Percentiles rank a stretch among this genome's conserved stretches.
These are phyloP conservation scores for Machimus rusticus DNA, from an alignment of 2,888 invertebrate genomes.

Conservation along the genomic window DNA sequence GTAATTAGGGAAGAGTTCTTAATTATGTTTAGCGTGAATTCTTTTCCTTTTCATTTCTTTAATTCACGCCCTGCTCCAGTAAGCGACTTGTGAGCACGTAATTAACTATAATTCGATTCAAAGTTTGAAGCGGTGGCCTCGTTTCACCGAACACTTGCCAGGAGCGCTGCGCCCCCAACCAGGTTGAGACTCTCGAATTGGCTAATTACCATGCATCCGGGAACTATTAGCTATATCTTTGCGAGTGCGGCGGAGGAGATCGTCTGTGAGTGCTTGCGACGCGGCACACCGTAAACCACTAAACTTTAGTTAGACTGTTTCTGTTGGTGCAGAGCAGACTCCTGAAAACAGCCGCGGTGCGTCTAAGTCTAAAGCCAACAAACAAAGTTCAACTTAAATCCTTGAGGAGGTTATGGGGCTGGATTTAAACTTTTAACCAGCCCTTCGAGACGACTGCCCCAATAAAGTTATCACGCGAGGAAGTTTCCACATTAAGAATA, in stretches of 20 bases:
- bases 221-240: not conserved
- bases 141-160: not conserved
- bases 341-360: not conserved
- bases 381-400: not conserved
- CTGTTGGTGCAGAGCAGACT: not conserved
- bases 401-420: not conserved
- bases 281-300: not conserved
- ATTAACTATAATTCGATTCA: not conserved
- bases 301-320: not conserved
- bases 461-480: not conserved
- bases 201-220: constrained; percentile 22
- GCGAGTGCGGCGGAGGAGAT: not conserved
- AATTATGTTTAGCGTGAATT: not conserved
- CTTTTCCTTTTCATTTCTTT: not conserved
- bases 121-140: not conserved
- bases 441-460: not conserved
- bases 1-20: constrained; percentile 1
- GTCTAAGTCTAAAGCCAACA: not conserved
- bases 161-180: not conserved
- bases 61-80: not conserved
- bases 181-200: constrained; percentile 7
- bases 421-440: not conserved
- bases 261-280: not conserved
- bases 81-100: not conserved
- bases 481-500: not conserved